Conservation (phyloP, 2,888 invertebrate species). For the Hirtodrosophila duncani region DNA sequence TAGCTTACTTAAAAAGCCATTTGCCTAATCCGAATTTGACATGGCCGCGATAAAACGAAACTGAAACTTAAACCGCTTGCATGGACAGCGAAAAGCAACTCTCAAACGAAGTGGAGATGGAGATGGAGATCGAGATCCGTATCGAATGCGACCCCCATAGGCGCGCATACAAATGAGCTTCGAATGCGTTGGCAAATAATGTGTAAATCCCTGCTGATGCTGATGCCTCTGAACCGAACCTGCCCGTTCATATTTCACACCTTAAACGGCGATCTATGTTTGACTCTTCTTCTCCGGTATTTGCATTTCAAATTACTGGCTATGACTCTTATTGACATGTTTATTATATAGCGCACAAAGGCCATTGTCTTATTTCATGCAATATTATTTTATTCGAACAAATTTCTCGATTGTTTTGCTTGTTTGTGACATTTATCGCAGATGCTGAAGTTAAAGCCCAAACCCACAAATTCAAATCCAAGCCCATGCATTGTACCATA, state of each 20-base stretch:
- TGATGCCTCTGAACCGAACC: constrained; percentile 4
- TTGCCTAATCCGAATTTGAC: constrained; percentile 53
- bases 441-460: no score
- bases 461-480: no score
- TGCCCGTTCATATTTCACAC: constrained; percentile 68
- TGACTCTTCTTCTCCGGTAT: constrained; percentile 45
- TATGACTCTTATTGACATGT: constrained; percentile 63
- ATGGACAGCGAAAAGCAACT: constrained; percentile 7
- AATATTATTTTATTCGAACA: constrained; percentile 38
- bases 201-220: constrained; percentile 5
- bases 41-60: constrained; percentile 29
- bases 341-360: constrained; percentile 57
- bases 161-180: constrained; percentile 53
- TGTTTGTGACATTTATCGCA: constrained; percentile 34
- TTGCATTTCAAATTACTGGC: constrained; percentile 69
- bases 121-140: constrained; percentile 38
- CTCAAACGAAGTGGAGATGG: constrained; percentile 8
- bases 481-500: no score
- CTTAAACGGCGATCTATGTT: constrained; percentile 58
- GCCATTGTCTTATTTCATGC: constrained; percentile 50
- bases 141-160: constrained; percentile 34
- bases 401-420: constrained; percentile 57
- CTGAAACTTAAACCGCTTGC: constrained; percentile 25
- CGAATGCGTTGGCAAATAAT: constrained; percentile 62
- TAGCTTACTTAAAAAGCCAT: constrained; percentile 63